These are phyloP conservation scores for Muschampia plurimacula DNA, from an alignment of 2,888 invertebrate species.

Conservation along the genomic window DNA sequence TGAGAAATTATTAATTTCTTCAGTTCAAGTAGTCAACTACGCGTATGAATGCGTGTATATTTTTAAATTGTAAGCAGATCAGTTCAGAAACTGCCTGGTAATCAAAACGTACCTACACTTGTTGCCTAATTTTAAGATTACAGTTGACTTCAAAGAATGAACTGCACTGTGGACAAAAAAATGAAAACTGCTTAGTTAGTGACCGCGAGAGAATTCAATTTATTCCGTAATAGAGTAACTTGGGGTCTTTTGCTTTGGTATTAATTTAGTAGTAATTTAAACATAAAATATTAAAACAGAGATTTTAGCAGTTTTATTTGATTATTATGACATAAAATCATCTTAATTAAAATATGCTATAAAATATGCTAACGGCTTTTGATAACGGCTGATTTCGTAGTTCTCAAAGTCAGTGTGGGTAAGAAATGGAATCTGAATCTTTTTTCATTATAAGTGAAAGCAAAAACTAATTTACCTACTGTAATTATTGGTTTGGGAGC, in stretches of 20 bases:
- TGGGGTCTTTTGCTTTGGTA: neutral
- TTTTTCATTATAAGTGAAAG: too few species aligned
- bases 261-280: too few species aligned
- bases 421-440: too few species aligned
- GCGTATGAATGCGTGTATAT: slow-evolving; percentile 3
- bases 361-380: too few species aligned
- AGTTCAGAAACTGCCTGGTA: slow-evolving; percentile 11
- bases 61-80: slow-evolving; percentile 15
- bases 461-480: too few species aligned
- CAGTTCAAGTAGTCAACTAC: neutral
- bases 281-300: too few species aligned
- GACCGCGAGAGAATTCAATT: neutral
- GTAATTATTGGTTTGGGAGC: too few species aligned
- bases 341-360: too few species aligned
- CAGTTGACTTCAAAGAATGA: slow-evolving; percentile 8
- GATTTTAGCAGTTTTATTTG: too few species aligned
- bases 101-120: neutral
- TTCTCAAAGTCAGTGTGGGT: too few species aligned
- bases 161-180: slow-evolving; percentile 13
- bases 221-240: slow-evolving; percentile 18
- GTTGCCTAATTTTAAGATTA: slow-evolving; percentile 33
- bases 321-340: too few species aligned
- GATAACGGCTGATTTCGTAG: too few species aligned
- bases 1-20: slow-evolving; percentile 2
- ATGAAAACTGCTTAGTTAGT: slow-evolving; percentile 13